Evolutionary conservation across 2,888 invertebrate species (phyloP).

Genomic region (Caenorhabditis sp.): DNA sequence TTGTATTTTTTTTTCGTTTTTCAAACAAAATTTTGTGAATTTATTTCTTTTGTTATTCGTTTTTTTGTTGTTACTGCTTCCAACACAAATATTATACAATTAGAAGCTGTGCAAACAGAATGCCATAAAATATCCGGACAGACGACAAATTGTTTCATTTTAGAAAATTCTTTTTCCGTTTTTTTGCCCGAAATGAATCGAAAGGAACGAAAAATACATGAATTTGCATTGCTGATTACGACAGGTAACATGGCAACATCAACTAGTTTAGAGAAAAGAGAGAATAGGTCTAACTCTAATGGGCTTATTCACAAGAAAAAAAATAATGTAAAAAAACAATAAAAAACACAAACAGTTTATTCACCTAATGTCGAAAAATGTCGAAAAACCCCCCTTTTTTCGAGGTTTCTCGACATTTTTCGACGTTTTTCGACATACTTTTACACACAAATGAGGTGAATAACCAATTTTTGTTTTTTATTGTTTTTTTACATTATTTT

Average conservation of each 20-base stretch:
- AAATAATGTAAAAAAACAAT: no score
- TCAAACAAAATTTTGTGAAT: not conserved
- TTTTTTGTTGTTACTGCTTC: not conserved
- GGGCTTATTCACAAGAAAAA: no score
- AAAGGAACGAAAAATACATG: conserved; percentile 28
- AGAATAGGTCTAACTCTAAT: no score
- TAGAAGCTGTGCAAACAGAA: conserved; percentile 21
- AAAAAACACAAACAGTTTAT: no score
- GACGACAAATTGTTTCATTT: conserved; percentile 12
- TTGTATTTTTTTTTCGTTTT: not conserved
- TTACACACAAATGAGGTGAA: no score
- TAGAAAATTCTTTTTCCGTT: not conserved
- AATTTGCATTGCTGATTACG: conserved; percentile 26
- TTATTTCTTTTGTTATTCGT: not conserved
- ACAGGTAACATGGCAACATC: conserved; percentile 16
- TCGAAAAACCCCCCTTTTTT: no score
- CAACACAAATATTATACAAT: not conserved
- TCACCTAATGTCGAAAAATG: no score
- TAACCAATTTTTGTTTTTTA: no score
- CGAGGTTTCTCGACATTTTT: no score
- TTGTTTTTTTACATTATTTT: no score
- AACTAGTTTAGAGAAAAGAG: not conserved
- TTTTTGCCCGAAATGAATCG: conserved; percentile 18
- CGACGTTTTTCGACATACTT: no score
- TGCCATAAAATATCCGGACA: not conserved